Percentiles rank a stretch among this genome's conserved stretches.
phyloP scores from a whole-genome alignment of 2,797 vertebrate genomes.

The Remorina albescens region DNA sequence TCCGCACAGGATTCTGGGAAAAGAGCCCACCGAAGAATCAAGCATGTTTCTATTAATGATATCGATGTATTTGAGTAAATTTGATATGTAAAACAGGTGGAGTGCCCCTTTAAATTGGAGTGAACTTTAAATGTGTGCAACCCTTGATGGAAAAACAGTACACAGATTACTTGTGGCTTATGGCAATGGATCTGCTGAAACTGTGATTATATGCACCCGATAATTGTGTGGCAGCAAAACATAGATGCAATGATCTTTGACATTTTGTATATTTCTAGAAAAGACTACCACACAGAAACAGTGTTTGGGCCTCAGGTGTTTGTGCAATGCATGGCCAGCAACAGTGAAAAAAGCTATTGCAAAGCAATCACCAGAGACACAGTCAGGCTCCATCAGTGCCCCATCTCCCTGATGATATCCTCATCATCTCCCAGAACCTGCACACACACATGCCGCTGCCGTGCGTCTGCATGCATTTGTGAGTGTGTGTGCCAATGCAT shows the following conservation, averaged over 20 bases:
- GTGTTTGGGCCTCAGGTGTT: conserved; percentile 26
- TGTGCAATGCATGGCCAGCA: conserved; percentile 53
- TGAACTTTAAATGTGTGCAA: background rate
- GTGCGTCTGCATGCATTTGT: too few species aligned
- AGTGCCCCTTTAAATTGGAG: too few species aligned
- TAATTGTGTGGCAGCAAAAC: background rate
- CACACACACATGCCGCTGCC: background rate
- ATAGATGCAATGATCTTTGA: conserved; percentile 1
- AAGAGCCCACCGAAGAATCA: background rate
- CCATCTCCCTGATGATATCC: conserved; percentile 55
- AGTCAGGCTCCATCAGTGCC: conserved; percentile 55
- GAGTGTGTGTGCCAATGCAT: conserved; percentile 37
- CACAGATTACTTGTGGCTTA: background rate
- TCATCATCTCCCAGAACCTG: conserved; percentile 57
- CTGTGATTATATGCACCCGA: background rate
- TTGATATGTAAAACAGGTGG: background rate
- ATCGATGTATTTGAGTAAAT: background rate
- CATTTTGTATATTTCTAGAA: background rate
- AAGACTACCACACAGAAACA: conserved; percentile 2
- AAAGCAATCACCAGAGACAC: conserved; percentile 47
- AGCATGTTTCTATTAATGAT: background rate
- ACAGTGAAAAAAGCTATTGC: conserved; percentile 45
- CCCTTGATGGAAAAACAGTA: background rate
- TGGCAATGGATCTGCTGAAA: background rate
- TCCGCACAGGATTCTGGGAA: background rate